Conservation (phyloP, 2,113 vertebrate genomes). For the Archilochus colubris region DNA sequence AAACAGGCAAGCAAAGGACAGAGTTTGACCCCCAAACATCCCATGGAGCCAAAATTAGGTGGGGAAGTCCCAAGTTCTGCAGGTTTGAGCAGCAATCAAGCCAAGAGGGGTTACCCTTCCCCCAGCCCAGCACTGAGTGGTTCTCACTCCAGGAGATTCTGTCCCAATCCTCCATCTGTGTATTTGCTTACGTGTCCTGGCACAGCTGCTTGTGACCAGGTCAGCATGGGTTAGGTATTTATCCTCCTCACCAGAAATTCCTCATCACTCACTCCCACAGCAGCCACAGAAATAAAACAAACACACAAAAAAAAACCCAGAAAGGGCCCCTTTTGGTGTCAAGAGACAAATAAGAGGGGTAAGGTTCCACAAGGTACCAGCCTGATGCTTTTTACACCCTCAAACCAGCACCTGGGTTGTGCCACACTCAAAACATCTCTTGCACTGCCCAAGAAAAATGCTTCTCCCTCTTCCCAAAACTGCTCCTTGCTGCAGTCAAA, state of each 20-base stretch:
- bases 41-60: fast-evolving
- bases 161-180: neutral
- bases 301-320: neutral
- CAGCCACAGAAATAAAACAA: neutral
- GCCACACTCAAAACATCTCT: neutral
- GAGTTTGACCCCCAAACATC: neutral
- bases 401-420: fast-evolving
- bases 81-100: neutral
- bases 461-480: neutral
- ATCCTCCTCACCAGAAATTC: neutral
- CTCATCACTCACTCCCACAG: neutral
- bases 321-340: neutral
- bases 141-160: neutral
- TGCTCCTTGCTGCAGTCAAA: neutral
- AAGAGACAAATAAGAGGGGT: neutral
- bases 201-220: neutral
- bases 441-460: fast-evolving
- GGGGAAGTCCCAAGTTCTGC: neutral
- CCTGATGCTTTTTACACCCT: neutral
- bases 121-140: fast-evolving
- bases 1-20: fast-evolving
- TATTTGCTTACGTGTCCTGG: neutral
- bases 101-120: fast-evolving
- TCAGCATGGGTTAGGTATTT: neutral
- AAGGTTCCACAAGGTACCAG: neutral